Percentiles rank a stretch among this genome's conserved stretches.
phyloP scores from a whole-genome alignment of 2,888 invertebrate genomes.

The Drosophila mimetica region DNA sequence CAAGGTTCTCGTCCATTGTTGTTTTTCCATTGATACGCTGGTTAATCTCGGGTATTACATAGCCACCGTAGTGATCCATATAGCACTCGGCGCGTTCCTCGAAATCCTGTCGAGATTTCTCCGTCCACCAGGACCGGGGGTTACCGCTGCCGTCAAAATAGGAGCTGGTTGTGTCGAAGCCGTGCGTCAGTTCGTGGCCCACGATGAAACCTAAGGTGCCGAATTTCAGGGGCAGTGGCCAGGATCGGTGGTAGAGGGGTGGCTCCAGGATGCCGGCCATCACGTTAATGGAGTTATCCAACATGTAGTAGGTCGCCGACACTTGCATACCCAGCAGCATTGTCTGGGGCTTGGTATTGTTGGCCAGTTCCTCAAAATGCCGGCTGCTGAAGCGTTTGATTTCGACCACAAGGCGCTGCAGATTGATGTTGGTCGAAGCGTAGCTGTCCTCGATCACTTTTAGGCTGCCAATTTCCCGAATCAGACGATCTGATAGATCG shows the following conservation, averaged over 20 bases:
- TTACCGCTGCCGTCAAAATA: slow-evolving; percentile 64
- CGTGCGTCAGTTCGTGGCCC: no score
- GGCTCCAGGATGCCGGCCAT: slow-evolving; percentile 80
- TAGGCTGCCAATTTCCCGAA: slow-evolving; percentile 65
- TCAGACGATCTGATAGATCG: slow-evolving; percentile 55
- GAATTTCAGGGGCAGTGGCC: no score
- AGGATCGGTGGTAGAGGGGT: slow-evolving; percentile 61
- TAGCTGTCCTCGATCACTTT: slow-evolving; percentile 61
- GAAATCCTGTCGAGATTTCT: slow-evolving; percentile 66
- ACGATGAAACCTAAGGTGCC: no score
- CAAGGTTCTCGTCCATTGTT: slow-evolving; percentile 81
- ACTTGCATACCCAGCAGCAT: slow-evolving; percentile 71
- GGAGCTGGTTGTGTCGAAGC: slow-evolving; percentile 74
- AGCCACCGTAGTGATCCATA: slow-evolving; percentile 71
- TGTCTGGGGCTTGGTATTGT: slow-evolving; percentile 64
- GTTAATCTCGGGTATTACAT: slow-evolving; percentile 77
- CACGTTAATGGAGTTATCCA: slow-evolving; percentile 81
- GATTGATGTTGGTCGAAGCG: slow-evolving; percentile 66
- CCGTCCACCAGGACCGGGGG: slow-evolving; percentile 75
- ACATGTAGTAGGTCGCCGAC: slow-evolving; percentile 74
- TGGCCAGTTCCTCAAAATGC: slow-evolving; percentile 50
- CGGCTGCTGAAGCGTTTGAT: slow-evolving; percentile 68
- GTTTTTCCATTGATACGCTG: slow-evolving; percentile 74
- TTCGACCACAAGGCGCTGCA: slow-evolving; percentile 58
- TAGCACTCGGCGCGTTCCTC: slow-evolving; percentile 74